phyloP scores from a whole-genome alignment of 92 coral and sea anemone genomes.

The Anthopleura xanthogrammica region DNA sequence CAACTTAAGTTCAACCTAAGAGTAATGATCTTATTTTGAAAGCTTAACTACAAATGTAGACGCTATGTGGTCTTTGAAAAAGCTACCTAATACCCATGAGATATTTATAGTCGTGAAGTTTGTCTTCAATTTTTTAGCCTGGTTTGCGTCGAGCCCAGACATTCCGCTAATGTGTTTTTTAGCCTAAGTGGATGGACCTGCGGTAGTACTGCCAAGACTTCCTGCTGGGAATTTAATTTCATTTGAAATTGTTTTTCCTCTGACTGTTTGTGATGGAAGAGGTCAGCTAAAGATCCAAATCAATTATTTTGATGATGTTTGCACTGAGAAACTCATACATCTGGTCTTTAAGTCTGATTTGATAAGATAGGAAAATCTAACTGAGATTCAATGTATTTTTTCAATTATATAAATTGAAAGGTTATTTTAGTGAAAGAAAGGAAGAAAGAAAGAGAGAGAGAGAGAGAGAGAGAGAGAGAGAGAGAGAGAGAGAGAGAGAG shows the following conservation, averaged over 20 bases:
- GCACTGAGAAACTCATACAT: background rate
- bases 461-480: background rate
- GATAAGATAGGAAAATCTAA: background rate
- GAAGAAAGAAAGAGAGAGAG: background rate
- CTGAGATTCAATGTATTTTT: background rate
- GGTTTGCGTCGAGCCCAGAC: background rate
- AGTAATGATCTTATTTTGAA: no score
- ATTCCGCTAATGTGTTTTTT: background rate
- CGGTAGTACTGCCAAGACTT: background rate
- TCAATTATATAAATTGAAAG: background rate
- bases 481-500: background rate
- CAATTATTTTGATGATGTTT: background rate
- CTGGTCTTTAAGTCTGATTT: slow-evolving; percentile 4
- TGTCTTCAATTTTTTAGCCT: background rate
- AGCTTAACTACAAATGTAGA: no score
- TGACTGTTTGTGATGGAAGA: background rate
- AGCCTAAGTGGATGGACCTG: background rate
- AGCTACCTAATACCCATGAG: background rate
- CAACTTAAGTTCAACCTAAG: no score
- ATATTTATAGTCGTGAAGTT: background rate
- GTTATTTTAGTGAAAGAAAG: background rate
- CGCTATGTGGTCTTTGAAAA: background rate
- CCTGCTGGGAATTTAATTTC: slow-evolving; percentile 1
- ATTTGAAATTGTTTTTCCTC: background rate
- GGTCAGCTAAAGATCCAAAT: background rate